Evolutionary conservation across 1,140 invertebrate genomes (phyloP).

Genomic region (Trachymyrmex cornetzi): DNA sequence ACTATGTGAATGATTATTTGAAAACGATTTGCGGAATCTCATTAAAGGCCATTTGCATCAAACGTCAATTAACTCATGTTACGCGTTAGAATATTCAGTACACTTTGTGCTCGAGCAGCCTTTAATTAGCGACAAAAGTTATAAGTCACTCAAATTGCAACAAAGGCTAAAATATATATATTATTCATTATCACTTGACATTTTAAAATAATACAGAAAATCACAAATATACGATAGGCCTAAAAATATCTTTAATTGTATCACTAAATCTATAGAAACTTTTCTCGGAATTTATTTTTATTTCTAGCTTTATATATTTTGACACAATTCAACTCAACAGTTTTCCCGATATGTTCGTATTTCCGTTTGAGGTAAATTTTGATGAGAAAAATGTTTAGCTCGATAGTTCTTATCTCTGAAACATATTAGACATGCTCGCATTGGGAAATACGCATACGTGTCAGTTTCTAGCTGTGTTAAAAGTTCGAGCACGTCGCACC

Average conservation of each 20-base stretch:
- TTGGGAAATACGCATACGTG: conserved; percentile 11
- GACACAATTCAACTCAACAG: not conserved
- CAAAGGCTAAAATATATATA: conserved; percentile 29
- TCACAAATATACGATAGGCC: not conserved
- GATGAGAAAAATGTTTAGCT: conserved; percentile 11
- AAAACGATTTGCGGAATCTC: conserved; percentile 60
- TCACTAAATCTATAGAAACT: not conserved
- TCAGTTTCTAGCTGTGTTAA: conserved; percentile 15
- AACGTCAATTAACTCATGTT: conserved; percentile 60
- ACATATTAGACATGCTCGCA: conserved; percentile 57
- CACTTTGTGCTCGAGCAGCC: conserved; percentile 54
- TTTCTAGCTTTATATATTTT: conserved; percentile 12
- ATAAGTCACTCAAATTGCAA: conserved; percentile 46
- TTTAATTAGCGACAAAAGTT: conserved; percentile 63
- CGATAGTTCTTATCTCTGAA: conserved; percentile 15
- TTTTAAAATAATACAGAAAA: not conserved
- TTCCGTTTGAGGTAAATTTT: conserved; percentile 1
- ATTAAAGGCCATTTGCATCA: conserved; percentile 55
- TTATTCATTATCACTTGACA: not conserved
- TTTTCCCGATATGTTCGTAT: not conserved
- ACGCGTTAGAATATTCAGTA: conserved; percentile 46
- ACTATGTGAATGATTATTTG: conserved; percentile 46
- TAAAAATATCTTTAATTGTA: not conserved
- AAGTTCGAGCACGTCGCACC: conserved; percentile 68
- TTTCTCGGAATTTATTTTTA: conserved; percentile 6